Base-by-base conservation (phyloP, 2,113 vertebrate genomes). In the Anoura caudifer region DNA sequence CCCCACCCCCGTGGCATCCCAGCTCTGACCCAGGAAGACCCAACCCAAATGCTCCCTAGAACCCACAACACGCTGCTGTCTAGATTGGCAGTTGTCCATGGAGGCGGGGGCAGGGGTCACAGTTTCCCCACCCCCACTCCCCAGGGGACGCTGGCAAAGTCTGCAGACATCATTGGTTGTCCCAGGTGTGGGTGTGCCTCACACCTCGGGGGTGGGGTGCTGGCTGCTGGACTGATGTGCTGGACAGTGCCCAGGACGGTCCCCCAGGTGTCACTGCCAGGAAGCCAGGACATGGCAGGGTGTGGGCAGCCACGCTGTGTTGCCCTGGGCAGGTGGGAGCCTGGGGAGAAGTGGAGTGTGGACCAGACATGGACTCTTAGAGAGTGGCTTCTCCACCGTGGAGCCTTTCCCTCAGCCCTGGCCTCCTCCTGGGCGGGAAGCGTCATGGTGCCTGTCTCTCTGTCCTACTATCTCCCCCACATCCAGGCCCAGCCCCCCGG, bases 401-500 rank as follows among this genome's bases (percentile, higher is more conserved):
- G 43, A 72, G 38, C 24, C 45, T 47, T 31, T 36, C 52, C 31
- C 36, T 80, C 52, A 7, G 12, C 7, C 15, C 10, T 16, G 17
- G 38, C 20, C 2, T 38, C 22, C 0, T 20, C 7, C 4, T 5
- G 38, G 43, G 43, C 4, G 0, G 38, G 73, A 22, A 61, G 63
- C n/a, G 1, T 12, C 47, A 26, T 11, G n/a, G 52, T 12, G 5
- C 10, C 73, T 1, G 1, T 28, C 47, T 20, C 3, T 36, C 47
- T 43, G 59, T 50, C 33, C 5, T 22, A 7, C 24, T 19, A 4
- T 12, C 7, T 38, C 26, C 81, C 14, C 87, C 12, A 38, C 3
- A 0, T 13, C 33, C 77, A 97, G 97, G 94, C 38, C 95, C 95
- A 0, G 87, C 96, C 33, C 98, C 92, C 1, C 56, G 94, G n/a